Base-by-base conservation (phyloP, 1,140 invertebrate species). In the Leptoteleia sp. region DNA sequence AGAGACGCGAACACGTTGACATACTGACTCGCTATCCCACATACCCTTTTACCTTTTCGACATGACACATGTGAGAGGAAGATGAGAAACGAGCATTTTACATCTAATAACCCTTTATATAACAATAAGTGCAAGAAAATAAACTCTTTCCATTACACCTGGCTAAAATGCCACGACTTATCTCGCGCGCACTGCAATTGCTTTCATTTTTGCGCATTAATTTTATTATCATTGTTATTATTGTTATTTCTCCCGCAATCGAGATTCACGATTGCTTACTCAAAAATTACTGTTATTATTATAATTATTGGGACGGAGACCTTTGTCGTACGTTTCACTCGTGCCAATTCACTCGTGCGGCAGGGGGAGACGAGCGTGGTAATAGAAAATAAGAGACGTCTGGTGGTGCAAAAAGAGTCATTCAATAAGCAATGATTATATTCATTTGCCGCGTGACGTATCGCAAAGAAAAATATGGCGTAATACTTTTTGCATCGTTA, bases 21-120 rank as follows among this genome's bases (percentile, higher is more conserved):
- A 89, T 76, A 89, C 88, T 89, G 87, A 89, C 88, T 89, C 86
- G 87, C 88, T 89, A 89, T 84, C 88, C 88, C 87, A 89, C 88
- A 89, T 89, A 89, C 84, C 87, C 88, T 89, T 89, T 86, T 89
- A 83, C 86, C 85, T 88, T 85, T 82, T 85, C 82, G 71, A 83
- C 80, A 79, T 67, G 73, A 54, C 55, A 38, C 40, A 17, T n/a
- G n/a, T 70, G 71, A 79, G 65, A 81, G 50, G 68, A 48, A 76
- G 48, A 65, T 76, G 80, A 31, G 67, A 52, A 75, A 59, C 70
- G 57, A 38, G 45, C 64, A 16, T 67, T 55, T 71, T 50, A 42
- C 61, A 55, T 54, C 59, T 71, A 76, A 61, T 67, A 79, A 75
- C 35, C 37, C 40, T 57, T 79, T 77, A 62, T 62, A 54, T 70